Percentiles rank a stretch among this genome's conserved stretches.
Conservation (phyloP, 2,888 invertebrate genomes). For the Timandra comae region DNA sequence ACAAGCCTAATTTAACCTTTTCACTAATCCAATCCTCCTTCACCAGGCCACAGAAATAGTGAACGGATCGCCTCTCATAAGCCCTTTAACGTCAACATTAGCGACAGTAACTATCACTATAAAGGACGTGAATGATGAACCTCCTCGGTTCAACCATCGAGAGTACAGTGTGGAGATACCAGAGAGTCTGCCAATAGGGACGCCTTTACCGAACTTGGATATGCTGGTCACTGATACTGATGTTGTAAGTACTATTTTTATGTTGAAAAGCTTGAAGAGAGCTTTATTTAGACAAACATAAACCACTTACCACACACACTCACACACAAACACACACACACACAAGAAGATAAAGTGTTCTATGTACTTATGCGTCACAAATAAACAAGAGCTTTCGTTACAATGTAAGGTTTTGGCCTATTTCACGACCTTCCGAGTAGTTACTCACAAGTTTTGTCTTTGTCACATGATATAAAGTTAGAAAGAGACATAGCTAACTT, state of each 20-base stretch:
- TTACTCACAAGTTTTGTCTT: too few species aligned
- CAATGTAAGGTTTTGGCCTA: neutral
- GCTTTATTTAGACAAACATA: too few species aligned
- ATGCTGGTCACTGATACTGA: constrained; percentile 93
- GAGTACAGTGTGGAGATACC: constrained; percentile 89
- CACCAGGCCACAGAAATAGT: constrained; percentile 88
- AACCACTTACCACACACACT: too few species aligned
- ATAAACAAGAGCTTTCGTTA: neutral
- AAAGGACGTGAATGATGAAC: constrained; percentile 92
- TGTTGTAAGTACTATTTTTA: constrained; percentile 77
- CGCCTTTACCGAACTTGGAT: constrained; percentile 87
- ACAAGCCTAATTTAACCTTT: too few species aligned
- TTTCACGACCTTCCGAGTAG: too few species aligned
- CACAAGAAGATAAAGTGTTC: too few species aligned
- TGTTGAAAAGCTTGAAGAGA: too few species aligned
- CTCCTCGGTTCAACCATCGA: constrained; percentile 87
- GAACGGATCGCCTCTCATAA: constrained; percentile 81
- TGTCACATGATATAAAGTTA: too few species aligned
- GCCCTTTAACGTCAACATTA: constrained; percentile 80
- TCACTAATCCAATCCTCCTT: too few species aligned
- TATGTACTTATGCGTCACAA: too few species aligned
- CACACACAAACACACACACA: too few species aligned
- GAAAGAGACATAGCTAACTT: too few species aligned
- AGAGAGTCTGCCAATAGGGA: constrained; percentile 88
- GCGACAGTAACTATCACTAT: constrained; percentile 89